Evolutionary conservation across 2,888 invertebrate species (phyloP), one percentile per base, ranked within the genome.

Genomic region (Polydrusus tereticollis): DNA sequence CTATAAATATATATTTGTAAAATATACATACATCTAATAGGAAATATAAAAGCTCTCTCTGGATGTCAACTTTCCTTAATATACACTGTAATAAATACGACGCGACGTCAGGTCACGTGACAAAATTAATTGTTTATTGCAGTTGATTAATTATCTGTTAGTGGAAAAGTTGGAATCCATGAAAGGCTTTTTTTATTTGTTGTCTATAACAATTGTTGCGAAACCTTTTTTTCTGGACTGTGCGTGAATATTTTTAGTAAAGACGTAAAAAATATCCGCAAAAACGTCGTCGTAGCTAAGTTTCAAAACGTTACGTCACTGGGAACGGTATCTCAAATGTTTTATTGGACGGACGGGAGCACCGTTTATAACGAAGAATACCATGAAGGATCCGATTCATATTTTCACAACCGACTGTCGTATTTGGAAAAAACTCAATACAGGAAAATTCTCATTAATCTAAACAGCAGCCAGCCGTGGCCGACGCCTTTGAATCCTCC

Each of bases 291-390:
- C 7, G 23, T 58, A 12, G 59, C 74, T 10, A 93, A 93, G 80
- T 93, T 93, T 0, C 92, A 92, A 80, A 91, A 90, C 21, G 94
- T 94, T 0, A 87, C 91, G 7, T 95, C 95, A 4, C 87, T 96
- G 72, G 92, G 93, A 0, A 90, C 90, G 81, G 92, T 92, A 3
- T 91, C 92, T 80, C 92, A 92, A 6, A 87, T 93, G 10, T 95
- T 96, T 82, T 95, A 94, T 82, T 96, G 96, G 95, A 95, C 94
- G 0, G 93, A 94, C 80, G 94, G 94, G 0, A 88, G 89, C 62
- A 90, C 91, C 80, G 90, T 95, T 75, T 87, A 93, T 52, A 90
- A 90, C 12, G 96, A 97, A 84, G 95, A 94, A 80, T 93, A 93
- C 82, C 93, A 91, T 80, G 86, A 69, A 62, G 65, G 29, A 10